phyloP scores from a whole-genome alignment of 2,888 invertebrate genomes.

The Lathronympha strigana region DNA sequence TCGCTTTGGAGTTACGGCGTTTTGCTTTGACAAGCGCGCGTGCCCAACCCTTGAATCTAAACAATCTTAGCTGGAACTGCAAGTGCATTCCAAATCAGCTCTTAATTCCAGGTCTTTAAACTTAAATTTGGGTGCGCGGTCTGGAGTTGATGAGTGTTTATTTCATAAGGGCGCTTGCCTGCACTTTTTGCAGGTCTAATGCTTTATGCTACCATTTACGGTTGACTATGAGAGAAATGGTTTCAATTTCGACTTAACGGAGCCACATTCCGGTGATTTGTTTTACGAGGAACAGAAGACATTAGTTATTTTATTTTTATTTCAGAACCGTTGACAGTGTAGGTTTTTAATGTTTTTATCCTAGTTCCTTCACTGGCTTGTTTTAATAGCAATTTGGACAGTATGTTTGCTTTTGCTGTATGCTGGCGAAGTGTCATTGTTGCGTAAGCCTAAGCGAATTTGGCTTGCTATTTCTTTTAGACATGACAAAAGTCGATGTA shows the following conservation, averaged over 20 bases:
- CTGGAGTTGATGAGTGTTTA: slow-evolving; percentile 7
- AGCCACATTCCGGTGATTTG: slow-evolving; percentile 4
- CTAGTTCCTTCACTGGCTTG: background rate
- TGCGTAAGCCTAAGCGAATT: too few relatives aligned
- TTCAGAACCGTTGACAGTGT: background rate
- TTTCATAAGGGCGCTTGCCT: slow-evolving; percentile 18
- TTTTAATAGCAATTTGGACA: too few relatives aligned
- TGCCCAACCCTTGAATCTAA: background rate
- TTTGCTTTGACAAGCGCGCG: background rate
- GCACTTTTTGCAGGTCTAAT: slow-evolving; percentile 20
- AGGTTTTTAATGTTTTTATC: background rate
- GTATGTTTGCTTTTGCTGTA: too few relatives aligned
- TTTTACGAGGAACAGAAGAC: background rate
- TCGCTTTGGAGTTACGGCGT: background rate
- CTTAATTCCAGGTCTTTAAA: background rate
- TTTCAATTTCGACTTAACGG: slow-evolving; percentile 19
- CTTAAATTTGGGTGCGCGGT: background rate
- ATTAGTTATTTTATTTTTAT: background rate
- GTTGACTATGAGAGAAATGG: slow-evolving; percentile 23
- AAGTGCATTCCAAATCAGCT: background rate
- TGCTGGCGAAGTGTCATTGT: too few relatives aligned
- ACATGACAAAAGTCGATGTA: too few relatives aligned
- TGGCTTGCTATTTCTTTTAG: too few relatives aligned
- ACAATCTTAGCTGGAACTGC: slow-evolving; percentile 4
- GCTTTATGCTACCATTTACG: slow-evolving; percentile 15